A percentile compares a stretch with the other conserved stretches of the same genome.
Evolutionary conservation across 1,140 invertebrate genomes (phyloP).

Genomic region (Zaprionus camerounensis): DNA sequence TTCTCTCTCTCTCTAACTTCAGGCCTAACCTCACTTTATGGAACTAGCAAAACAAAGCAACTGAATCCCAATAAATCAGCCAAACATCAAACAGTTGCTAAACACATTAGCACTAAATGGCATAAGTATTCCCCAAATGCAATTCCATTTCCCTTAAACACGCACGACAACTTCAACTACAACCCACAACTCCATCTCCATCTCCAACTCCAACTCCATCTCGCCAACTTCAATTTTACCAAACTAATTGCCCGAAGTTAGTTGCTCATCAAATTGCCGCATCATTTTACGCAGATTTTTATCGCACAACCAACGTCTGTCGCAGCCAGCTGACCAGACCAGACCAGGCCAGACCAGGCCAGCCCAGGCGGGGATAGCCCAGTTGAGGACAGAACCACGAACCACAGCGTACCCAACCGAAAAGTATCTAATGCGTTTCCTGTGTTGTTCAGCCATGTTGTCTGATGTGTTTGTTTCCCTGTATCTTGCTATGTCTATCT

Average conservation of each 20-base stretch:
- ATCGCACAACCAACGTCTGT: conserved; percentile 51
- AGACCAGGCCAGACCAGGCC: background rate
- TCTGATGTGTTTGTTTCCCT: conserved; percentile 49
- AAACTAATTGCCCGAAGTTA: conserved; percentile 77
- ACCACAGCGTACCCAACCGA: conserved; percentile 28
- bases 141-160: conserved; percentile 16
- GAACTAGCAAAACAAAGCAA: background rate
- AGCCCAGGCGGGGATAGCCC: background rate
- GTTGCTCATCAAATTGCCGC: conserved; percentile 80
- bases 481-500: conserved; percentile 59
- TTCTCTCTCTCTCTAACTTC: background rate
- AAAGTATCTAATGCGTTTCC: conserved; percentile 78
- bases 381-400: conserved; percentile 13
- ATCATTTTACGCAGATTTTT: conserved; percentile 81
- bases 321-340: conserved; percentile 23
- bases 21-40: background rate
- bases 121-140: conserved; percentile 23
- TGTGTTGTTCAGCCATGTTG: conserved; percentile 68
- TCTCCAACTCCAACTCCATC: conserved; percentile 3
- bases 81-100: conserved; percentile 50
- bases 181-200: conserved; percentile 8
- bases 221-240: conserved; percentile 42
- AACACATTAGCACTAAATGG: conserved; percentile 58
- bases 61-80: conserved; percentile 30
- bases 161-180: conserved; percentile 15